Evolutionary conservation across 1,140 invertebrate species (phyloP).

Genomic region (Trichogramma pretiosum): DNA sequence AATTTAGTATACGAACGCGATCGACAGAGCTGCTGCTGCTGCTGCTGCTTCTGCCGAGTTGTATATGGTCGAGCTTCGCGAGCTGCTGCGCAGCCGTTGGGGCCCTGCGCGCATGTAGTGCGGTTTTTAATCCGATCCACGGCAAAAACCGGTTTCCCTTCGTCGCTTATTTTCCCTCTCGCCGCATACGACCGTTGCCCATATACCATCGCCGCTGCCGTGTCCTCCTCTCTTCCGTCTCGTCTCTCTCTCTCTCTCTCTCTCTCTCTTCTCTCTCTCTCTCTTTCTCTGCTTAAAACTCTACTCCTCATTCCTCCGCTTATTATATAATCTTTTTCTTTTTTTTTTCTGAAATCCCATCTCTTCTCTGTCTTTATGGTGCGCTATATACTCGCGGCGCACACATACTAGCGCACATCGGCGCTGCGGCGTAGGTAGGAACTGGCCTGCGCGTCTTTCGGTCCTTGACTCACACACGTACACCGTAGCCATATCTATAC

Average conservation of each 20-base stretch:
- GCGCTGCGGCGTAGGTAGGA: background rate
- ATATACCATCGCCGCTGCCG: background rate
- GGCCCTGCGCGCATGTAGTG: background rate
- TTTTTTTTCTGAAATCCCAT: background rate
- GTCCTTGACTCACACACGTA: no score
- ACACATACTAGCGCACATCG: background rate
- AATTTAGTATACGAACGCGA: no score
- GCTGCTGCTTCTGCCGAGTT: background rate
- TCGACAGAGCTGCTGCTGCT: constrained; percentile 11
- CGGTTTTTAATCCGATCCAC: constrained; percentile 18
- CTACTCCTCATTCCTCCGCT: background rate
- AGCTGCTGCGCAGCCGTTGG: background rate
- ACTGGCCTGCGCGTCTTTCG: no score
- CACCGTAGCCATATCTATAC: no score
- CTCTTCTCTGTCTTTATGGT: constrained; percentile 2
- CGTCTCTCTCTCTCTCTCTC: background rate
- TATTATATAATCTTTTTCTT: background rate
- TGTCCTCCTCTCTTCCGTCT: constrained; percentile 4
- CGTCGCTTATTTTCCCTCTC: constrained; percentile 19
- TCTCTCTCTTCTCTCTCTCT: background rate
- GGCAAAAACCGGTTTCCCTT: background rate
- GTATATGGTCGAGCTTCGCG: no score
- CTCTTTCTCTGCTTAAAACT: background rate
- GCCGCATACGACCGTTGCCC: background rate
- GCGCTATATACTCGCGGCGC: background rate